Conservation (phyloP, 2,888 invertebrate genomes). For the Perizoma affinitatum region DNA sequence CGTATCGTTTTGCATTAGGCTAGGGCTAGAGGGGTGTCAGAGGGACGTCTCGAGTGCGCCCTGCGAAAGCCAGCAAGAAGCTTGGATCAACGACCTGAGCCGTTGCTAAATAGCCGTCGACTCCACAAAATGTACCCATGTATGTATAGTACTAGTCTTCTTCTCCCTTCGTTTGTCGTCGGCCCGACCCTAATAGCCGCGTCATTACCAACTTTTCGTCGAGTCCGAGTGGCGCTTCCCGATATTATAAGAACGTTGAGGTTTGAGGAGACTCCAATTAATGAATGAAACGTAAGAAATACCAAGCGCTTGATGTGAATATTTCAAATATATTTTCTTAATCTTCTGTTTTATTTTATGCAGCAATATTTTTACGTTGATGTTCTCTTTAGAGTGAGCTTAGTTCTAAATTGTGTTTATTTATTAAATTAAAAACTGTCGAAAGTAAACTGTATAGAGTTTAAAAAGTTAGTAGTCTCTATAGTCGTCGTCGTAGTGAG, state of each 20-base stretch:
- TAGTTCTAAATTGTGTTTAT: too few species aligned
- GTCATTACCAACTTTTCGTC: conserved; percentile 48
- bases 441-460: too few species aligned
- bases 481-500: too few species aligned
- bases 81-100: conserved; percentile 76
- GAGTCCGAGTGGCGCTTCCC: conserved; percentile 45
- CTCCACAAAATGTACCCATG: conserved; percentile 25
- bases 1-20: conserved; percentile 38
- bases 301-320: conserved; percentile 7
- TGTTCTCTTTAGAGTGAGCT: background rate
- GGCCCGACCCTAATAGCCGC: conserved; percentile 48
- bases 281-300: conserved; percentile 22
- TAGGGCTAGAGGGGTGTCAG: conserved; percentile 43
- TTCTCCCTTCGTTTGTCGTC: conserved; percentile 45
- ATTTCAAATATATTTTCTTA: conserved; percentile 5
- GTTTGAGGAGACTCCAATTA: conserved; percentile 23
- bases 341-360: background rate
- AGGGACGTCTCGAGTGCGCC: conserved; percentile 64
- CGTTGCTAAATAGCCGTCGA: conserved; percentile 66
- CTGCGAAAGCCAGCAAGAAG: conserved; percentile 64
- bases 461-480: too few species aligned
- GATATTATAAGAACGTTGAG: conserved; percentile 42
- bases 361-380: background rate
- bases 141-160: conserved; percentile 43
- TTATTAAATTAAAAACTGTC: too few species aligned